These are phyloP conservation scores for Tachina fera DNA, from an alignment of 2,888 invertebrate genomes.

Conservation along the genomic window DNA sequence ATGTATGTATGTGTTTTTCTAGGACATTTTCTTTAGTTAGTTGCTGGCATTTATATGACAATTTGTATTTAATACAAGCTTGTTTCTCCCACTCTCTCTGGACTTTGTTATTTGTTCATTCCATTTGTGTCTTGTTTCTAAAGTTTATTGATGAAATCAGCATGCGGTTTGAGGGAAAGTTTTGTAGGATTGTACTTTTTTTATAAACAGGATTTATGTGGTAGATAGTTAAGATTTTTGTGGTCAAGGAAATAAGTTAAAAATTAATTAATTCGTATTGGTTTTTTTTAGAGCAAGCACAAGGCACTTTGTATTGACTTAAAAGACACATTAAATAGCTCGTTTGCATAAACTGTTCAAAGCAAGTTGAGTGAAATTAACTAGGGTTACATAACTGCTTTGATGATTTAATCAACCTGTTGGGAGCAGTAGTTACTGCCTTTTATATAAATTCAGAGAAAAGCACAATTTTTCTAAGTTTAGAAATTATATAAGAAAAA, in stretches of 20 bases:
- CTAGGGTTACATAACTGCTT: no score
- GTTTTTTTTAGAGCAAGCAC: neutral
- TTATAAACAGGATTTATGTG: neutral
- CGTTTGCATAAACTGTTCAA: no score
- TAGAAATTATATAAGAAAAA: no score
- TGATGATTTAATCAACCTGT: no score
- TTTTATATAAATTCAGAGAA: no score
- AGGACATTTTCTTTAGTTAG: slow-evolving; percentile 23
- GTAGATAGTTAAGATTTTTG: neutral
- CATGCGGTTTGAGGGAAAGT: slow-evolving; percentile 8
- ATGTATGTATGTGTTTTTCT: neutral
- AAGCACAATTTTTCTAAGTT: no score
- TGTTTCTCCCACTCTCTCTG: neutral
- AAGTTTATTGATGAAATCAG: slow-evolving; percentile 45
- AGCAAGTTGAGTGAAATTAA: no score
- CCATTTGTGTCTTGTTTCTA: slow-evolving; percentile 30
- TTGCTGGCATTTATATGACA: slow-evolving; percentile 56
- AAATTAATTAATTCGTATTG: neutral
- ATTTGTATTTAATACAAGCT: slow-evolving; percentile 32
- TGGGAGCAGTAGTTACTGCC: no score
- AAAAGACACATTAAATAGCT: no score
- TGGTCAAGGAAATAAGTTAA: neutral
- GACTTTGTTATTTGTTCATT: neutral
- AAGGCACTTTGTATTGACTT: no score
- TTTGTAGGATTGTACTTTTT: no score